Evolutionary conservation across 92 coral and sea anemone species (phyloP).

Genomic region (Micromussa lordhowensis): DNA sequence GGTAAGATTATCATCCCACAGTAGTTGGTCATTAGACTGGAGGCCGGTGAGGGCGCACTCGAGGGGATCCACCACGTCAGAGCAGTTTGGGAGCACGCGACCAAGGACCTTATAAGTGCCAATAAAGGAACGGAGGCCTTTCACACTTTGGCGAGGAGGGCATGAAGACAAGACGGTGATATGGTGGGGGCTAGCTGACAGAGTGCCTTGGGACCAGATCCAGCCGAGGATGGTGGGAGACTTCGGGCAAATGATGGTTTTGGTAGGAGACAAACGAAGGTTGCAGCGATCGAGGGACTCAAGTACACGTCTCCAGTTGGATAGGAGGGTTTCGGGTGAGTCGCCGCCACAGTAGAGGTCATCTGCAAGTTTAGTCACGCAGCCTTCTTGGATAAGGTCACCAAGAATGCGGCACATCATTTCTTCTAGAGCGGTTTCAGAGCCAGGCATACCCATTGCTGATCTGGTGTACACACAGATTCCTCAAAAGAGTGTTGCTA

Average conservation of each 20-base stretch:
- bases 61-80: constrained; percentile 29
- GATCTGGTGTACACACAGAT: constrained; percentile 55
- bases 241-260: constrained; percentile 62
- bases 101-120: constrained; percentile 56
- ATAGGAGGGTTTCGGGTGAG: constrained; percentile 17
- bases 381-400: constrained; percentile 59
- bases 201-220: constrained; percentile 61
- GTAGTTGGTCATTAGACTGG: too few species aligned
- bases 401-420: constrained; percentile 63
- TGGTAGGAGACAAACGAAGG: constrained; percentile 60
- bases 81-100: constrained; percentile 46
- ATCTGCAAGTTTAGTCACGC: constrained; percentile 66
- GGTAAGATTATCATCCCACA: too few species aligned
- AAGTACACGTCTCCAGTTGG: constrained; percentile 36
- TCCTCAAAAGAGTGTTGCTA: constrained; percentile 65
- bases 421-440: constrained; percentile 64
- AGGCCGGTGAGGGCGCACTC: too few species aligned
- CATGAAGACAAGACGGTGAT: constrained; percentile 35
- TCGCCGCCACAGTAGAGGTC: constrained; percentile 68
- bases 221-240: constrained; percentile 67
- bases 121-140: constrained; percentile 52
- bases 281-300: constrained; percentile 51
- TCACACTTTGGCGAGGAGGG: constrained; percentile 47
- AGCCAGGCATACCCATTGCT: constrained; percentile 67
- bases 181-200: constrained; percentile 66